Base-by-base conservation (phyloP, 2,888 invertebrate genomes). In the Eueremaeus valkanovi region DNA sequence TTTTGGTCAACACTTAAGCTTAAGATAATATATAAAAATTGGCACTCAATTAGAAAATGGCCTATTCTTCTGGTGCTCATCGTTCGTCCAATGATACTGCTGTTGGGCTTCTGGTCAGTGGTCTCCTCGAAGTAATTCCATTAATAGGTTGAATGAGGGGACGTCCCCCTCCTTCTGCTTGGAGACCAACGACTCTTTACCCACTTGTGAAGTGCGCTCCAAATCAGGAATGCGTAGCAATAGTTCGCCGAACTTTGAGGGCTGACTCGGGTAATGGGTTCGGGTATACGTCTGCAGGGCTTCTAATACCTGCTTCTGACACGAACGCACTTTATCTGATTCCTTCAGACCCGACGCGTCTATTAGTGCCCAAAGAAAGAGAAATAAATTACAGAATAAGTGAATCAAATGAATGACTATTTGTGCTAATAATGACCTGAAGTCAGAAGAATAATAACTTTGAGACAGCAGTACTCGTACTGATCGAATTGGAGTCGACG, bases 381-480 rank as follows among this genome's bases (percentile, higher is more conserved):
- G n/a, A n/a, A n/a, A n/a, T n/a, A n/a, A n/a, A n/a, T n/a, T n/a
- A n/a, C n/a, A n/a, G n/a, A n/a, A n/a, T n/a, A n/a, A n/a, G n/a
- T 78, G 81, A 81, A 72, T 61, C 61, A 76, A 78, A 66, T 21
- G 27, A 8, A 73, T 24, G 51, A 73, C 29, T 74, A 1, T 49
- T 58, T n/a, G 16, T 21, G 13, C 9, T 8, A 29, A 18, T 40
- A 51, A 68, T 83, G 85, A 95, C 95, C 93, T 83, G 95, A 94
- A 80, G 93, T 92, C 81, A 95, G 88, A 73, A 95, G 88, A 77
- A 95, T 90, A 81, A 95, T 92, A 79, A 94, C 94, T 86, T 97
- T 97, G 88, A 97, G 90, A 80, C 95, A 95, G 80, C 95, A 95
- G 84, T 95, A 97, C 86, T 97, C 97, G 84, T 95, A 95, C 81